Base-by-base conservation (phyloP, 1,140 invertebrate genomes). In the Anagrus nilaparvatae region DNA sequence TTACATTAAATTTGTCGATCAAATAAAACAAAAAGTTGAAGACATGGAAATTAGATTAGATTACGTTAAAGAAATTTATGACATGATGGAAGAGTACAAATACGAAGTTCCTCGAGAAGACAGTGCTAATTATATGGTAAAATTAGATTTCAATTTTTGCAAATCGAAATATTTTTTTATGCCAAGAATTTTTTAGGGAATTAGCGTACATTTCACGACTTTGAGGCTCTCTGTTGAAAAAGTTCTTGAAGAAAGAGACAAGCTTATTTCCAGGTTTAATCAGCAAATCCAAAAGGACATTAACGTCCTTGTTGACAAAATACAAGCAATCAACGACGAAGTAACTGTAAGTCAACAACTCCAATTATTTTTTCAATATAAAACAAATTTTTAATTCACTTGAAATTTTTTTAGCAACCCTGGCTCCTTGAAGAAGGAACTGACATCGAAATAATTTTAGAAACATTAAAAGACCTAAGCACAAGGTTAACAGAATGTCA, bases 341-440 rank as follows among this genome's bases (percentile, higher is more conserved):
- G 71, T 72, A 40, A 58, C 58, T 52, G 78, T 79, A 66, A 55
- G 60, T 49, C 39, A n/a, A 49, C 53, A 5, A 17, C 56, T 18
- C 39, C 10, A 21, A 35, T 27, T 40, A 35, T 33, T 36, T 24
- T 30, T 16, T 9, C 25, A 31, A 30, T 21, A 43, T 43, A 27
- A 41, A 47, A 39, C 30, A 37, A 31, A 27, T 36, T 25, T 12
- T 16, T 29, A n/a, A n/a, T 24, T 13, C 5, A 19, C 18, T 34
- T 21, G 9, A n/a, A 25, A 25, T 18, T 18, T 7, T 50, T 55
- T 51, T 53, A 85, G 82, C 73, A 83, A 71, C 69, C 75, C 3
- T 78, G 80, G 73, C 63, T 87, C n/a, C 72, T 83, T 40, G 78
- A 86, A 53, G 69, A 74, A 10, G 69, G 75, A n/a, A 80, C 83